phyloP scores from a whole-genome alignment of 2,797 vertebrate species.

The Mus spretus region DNA sequence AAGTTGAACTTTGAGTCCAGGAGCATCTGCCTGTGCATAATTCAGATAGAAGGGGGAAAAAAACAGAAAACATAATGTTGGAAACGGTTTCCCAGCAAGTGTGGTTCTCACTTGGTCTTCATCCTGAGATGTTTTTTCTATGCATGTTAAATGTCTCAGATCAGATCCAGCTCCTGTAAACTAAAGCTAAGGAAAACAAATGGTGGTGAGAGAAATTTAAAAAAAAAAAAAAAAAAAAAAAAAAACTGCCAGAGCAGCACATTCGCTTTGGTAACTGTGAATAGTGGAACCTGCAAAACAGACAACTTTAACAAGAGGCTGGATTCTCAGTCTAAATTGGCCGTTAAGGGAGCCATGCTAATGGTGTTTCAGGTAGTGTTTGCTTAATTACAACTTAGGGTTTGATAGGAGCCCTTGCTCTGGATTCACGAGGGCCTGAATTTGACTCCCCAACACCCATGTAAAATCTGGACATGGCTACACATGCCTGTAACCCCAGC shows the following conservation, averaged over 20 bases:
- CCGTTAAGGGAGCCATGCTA: accelerated
- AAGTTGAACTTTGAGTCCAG: background rate
- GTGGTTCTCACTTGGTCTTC: background rate
- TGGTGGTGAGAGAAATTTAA: background rate
- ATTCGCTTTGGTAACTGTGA: background rate
- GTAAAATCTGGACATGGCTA: background rate
- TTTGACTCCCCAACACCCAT: background rate
- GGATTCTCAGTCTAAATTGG: slow-evolving; percentile 1
- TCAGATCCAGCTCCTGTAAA: background rate
- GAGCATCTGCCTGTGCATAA: background rate
- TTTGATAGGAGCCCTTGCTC: background rate
- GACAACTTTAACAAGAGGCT: background rate
- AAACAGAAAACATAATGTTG: background rate
- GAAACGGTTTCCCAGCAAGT: background rate
- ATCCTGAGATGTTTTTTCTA: background rate
- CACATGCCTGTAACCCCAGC: background rate
- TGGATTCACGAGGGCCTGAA: background rate
- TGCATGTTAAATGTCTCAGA: background rate
- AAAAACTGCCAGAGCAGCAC: background rate
- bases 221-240: no score
- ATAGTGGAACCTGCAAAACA: background rate
- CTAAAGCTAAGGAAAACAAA: background rate
- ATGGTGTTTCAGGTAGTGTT: background rate
- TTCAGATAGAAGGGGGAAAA: background rate
- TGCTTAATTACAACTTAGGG: no score